Evolutionary conservation across 2,888 invertebrate genomes (phyloP).

Genomic region (Drosophila recens): DNA sequence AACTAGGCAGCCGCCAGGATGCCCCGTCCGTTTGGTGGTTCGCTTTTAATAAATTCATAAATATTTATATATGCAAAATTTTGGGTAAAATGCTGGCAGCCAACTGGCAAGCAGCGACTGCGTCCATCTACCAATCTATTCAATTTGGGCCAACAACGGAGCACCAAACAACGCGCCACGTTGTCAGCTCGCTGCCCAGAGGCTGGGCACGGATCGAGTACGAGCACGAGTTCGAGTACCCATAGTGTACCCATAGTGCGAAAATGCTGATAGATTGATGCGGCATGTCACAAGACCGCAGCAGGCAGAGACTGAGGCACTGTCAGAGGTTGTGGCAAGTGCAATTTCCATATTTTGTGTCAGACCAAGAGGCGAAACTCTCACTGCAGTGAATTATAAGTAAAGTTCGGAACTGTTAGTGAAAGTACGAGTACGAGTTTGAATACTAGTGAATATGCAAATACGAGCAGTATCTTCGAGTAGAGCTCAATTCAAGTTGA

Average conservation of each 20-base stretch:
- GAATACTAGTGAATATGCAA: conserved; percentile 49
- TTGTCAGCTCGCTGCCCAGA: conserved; percentile 18
- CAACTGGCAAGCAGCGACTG: conserved; percentile 48
- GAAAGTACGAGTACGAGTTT: conserved; percentile 26
- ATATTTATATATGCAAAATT: conserved; percentile 85
- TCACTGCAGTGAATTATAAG: conserved; percentile 51
- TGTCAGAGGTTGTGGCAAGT: conserved; percentile 42
- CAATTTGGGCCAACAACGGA: conserved; percentile 59
- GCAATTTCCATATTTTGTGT: conserved; percentile 75
- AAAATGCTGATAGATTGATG: conserved; percentile 79
- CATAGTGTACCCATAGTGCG: conserved; percentile 40
- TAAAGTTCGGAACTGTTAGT: conserved; percentile 46
- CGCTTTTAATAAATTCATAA: conserved; percentile 86
- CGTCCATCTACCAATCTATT: conserved; percentile 66
- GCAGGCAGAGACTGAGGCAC: conserved; percentile 27
- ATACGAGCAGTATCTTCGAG: conserved; percentile 18
- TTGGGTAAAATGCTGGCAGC: conserved; percentile 70
- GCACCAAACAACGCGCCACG: conserved; percentile 18
- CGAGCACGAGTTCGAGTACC: conserved; percentile 36
- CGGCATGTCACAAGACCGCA: conserved; percentile 79
- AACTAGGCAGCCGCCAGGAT: conserved; percentile 60
- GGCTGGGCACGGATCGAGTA: conserved; percentile 12
- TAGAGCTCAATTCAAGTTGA: conserved; percentile 32
- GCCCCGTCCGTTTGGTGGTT: conserved; percentile 48
- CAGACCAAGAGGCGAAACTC: conserved; percentile 16